Percentiles rank a stretch among this genome's conserved stretches.
Evolutionary conservation across 2,113 vertebrate species (phyloP).

Genomic region (Sebastes schlegelii): DNA sequence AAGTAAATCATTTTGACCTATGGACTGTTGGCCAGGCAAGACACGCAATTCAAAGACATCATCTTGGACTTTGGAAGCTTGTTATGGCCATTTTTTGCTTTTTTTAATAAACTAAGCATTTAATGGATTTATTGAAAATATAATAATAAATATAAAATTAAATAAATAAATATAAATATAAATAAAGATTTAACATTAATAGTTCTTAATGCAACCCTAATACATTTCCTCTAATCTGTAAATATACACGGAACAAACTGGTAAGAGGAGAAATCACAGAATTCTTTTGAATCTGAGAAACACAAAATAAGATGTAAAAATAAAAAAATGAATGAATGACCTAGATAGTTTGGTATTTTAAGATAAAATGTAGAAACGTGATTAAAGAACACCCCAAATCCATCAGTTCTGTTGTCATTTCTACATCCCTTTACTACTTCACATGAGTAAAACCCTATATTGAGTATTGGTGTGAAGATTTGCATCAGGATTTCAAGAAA

Average conservation of each 20-base stretch:
- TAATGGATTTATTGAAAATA: neutral
- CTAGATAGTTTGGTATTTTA: neutral
- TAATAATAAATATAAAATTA: neutral
- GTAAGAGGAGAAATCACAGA: neutral
- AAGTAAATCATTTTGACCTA: neutral
- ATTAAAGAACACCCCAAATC: neutral
- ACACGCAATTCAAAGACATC: neutral
- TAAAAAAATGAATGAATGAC: too few species aligned
- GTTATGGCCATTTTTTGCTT: neutral
- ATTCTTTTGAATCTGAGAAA: neutral
- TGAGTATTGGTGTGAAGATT: neutral
- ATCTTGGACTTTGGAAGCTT: neutral
- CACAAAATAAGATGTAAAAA: neutral
- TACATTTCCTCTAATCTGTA: neutral
- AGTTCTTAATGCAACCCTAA: neutral
- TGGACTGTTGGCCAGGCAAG: neutral
- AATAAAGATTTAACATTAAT: neutral
- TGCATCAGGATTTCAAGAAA: neutral
- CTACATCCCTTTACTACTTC: neutral
- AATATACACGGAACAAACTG: neutral
- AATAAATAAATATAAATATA: neutral
- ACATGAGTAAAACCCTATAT: neutral
- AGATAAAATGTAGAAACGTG: neutral
- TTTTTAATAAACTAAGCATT: neutral
- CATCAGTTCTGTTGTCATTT: neutral